These are phyloP conservation scores for Drepana arcuata DNA, from an alignment of 1,140 invertebrate genomes.

Conservation along the genomic window DNA sequence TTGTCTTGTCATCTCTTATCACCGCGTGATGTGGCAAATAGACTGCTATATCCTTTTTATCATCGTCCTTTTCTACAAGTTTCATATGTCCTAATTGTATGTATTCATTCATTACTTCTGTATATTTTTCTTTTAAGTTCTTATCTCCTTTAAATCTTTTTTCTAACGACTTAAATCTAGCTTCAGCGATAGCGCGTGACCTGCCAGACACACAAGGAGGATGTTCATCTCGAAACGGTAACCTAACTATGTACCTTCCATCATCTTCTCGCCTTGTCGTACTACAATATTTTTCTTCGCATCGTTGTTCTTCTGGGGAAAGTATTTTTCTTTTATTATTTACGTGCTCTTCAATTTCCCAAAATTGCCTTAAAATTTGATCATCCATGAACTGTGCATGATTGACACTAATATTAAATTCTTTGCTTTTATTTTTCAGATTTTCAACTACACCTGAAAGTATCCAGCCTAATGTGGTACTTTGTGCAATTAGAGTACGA, in stretches of 20 bases:
- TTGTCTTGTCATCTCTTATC: constrained; percentile 6
- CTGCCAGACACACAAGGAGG: constrained; percentile 6
- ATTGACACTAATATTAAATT: no score
- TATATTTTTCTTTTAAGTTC: constrained; percentile 6
- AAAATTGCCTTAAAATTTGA: no score
- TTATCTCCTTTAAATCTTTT: constrained; percentile 5
- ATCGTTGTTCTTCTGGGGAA: constrained; percentile 7
- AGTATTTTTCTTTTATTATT: no score
- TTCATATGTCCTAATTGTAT: constrained; percentile 11
- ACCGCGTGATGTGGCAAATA: constrained; percentile 10
- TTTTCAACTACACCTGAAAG: no score
- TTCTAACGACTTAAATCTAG: constrained; percentile 4
- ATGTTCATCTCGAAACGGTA: constrained; percentile 9
- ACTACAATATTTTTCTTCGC: constrained; percentile 3
- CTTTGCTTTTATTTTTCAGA: no score
- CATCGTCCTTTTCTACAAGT: constrained; percentile 2
- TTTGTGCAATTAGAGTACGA: no score
- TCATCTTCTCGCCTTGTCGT: constrained; percentile 4
- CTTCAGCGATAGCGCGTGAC: constrained; percentile 4
- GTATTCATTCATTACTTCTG: constrained; percentile 12
- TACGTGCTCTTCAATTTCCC: no score
- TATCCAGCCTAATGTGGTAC: no score
- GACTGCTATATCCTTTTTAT: constrained; percentile 3
- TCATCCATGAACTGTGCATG: no score
- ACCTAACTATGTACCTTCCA: constrained; percentile 10